Evolutionary conservation across 2,888 invertebrate species (phyloP).

Genomic region (Trachelus stipa): DNA sequence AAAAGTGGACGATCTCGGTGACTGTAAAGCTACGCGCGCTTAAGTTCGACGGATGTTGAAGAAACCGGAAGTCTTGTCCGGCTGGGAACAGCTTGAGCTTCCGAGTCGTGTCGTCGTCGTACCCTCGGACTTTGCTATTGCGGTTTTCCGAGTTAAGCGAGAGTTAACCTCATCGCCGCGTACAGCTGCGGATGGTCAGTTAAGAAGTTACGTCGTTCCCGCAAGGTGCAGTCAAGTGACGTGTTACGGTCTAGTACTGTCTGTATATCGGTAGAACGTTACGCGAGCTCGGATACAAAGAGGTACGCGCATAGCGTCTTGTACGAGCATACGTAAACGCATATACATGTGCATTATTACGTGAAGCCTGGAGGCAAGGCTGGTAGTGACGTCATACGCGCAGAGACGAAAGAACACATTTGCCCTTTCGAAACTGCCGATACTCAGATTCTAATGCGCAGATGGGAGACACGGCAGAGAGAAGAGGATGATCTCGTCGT

Average conservation of each 20-base stretch:
- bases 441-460: neutral
- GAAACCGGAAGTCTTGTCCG: neutral
- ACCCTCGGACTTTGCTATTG: constrained; percentile 22
- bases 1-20: too few relatives aligned
- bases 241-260: neutral
- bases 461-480: neutral
- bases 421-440: neutral
- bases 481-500: neutral
- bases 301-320: neutral
- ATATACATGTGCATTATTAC: neutral
- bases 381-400: neutral
- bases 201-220: constrained; percentile 46
- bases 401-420: neutral
- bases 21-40: constrained; percentile 20
- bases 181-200: constrained; percentile 42
- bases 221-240: constrained; percentile 31
- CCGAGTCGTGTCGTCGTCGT: constrained; percentile 1
- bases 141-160: constrained; percentile 37
- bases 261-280: neutral
- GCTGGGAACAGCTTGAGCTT: neutral
- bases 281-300: neutral
- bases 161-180: constrained; percentile 36
- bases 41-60: constrained; percentile 32
- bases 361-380: neutral
- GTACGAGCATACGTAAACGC: neutral